These are phyloP conservation scores for Microcebus jonahi DNA, from an alignment of 2,113 vertebrate species.

Conservation along the genomic window DNA sequence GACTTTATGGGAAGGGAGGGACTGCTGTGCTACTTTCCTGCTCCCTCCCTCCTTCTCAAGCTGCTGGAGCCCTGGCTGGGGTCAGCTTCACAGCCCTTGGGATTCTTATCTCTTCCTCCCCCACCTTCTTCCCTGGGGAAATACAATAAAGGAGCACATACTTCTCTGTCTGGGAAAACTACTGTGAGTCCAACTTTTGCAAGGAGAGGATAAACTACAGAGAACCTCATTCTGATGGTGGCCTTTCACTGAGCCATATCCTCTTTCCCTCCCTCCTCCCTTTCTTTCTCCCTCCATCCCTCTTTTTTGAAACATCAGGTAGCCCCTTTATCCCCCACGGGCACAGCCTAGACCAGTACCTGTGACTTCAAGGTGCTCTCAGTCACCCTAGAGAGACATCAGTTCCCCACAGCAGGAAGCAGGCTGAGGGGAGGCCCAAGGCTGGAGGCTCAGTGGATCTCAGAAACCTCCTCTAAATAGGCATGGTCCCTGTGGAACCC, in stretches of 20 bases:
- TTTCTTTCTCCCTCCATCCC: not conserved
- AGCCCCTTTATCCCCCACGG: not conserved
- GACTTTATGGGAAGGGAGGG: slow-evolving; percentile 50
- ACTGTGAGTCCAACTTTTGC: not conserved
- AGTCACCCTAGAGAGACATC: not conserved
- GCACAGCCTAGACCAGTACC: not conserved
- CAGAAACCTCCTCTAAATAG: not conserved
- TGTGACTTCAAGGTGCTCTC: not conserved
- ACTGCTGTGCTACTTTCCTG: not conserved
- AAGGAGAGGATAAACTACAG: not conserved
- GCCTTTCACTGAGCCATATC: not conserved
- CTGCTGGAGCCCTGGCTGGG: not conserved
- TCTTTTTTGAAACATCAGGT: not conserved
- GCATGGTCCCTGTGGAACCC: not conserved
- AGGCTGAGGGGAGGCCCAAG: not conserved
- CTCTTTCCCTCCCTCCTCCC: not conserved
- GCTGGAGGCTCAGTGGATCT: not conserved
- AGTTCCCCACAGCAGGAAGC: not conserved
- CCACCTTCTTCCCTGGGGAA: not conserved
- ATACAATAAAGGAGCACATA: slow-evolving; percentile 41
- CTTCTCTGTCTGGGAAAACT: not conserved
- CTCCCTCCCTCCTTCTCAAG: not conserved
- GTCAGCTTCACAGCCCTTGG: not conserved
- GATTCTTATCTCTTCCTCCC: not conserved
- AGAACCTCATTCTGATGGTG: not conserved